Percentiles rank a stretch among this genome's conserved stretches.
Conservation (phyloP, 2,888 invertebrate species). For the Malthinus seriepunctatus region DNA sequence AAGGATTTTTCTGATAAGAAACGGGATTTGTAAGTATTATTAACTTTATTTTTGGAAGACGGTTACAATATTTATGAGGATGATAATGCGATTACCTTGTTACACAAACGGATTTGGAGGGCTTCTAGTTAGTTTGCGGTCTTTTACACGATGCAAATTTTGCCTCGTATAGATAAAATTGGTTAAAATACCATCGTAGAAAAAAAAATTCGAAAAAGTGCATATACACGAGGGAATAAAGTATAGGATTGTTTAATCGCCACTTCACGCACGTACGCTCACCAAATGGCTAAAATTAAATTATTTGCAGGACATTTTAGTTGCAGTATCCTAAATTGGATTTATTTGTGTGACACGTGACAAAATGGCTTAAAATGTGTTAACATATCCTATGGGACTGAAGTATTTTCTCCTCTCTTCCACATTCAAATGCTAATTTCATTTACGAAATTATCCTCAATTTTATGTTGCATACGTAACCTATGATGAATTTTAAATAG, state of each 20-base stretch:
- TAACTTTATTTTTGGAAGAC: background rate
- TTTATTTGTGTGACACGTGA: constrained; percentile 28
- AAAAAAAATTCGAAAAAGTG: constrained; percentile 8
- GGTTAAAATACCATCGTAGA: background rate
- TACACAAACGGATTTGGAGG: constrained; percentile 13
- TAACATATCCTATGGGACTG: constrained; percentile 18
- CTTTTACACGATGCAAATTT: constrained; percentile 1
- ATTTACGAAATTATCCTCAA: background rate
- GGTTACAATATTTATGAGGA: constrained; percentile 9
- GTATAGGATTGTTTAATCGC: constrained; percentile 22
- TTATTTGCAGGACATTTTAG: constrained; percentile 31
- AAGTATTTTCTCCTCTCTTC: constrained; percentile 3
- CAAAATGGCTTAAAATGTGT: constrained; percentile 22
- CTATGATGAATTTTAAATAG: constrained; percentile 2
- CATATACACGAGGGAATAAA: constrained; percentile 11
- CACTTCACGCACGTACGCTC: constrained; percentile 22
- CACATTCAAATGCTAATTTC: constrained; percentile 6
- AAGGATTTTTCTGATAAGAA: constrained; percentile 9
- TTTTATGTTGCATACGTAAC: background rate
- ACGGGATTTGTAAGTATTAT: constrained; percentile 9
- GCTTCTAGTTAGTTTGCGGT: constrained; percentile 13
- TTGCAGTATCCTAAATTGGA: constrained; percentile 28
- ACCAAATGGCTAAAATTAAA: constrained; percentile 26
- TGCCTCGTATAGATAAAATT: background rate
- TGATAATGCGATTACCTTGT: constrained; percentile 17